Base-by-base conservation (phyloP, 2,888 invertebrate species). In the Heliconius charithonia region DNA sequence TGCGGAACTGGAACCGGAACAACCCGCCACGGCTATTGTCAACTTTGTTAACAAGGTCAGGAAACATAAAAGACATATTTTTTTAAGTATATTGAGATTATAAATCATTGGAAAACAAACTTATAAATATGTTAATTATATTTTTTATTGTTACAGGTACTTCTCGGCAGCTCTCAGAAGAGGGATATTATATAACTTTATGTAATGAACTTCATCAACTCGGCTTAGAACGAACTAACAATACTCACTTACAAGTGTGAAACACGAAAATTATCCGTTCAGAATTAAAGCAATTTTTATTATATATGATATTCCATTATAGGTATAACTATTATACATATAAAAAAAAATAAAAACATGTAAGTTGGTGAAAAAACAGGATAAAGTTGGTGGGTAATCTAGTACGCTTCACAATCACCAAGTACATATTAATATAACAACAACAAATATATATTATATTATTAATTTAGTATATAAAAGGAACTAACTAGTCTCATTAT, bases 11-110 rank as follows among this genome's bases (percentile, higher is more conserved):
- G 98, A 99, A 89, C 97, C 98, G 1, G 98, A 98, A 87, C 97
- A 97, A 85, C 99, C 99, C n/a, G 99, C 99, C 37, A 97, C 97
- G 65, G 99, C 99, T 76, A 99, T 99, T 88, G 98, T 99, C 85
- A 97, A 97, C 92, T 97, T 97, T 89, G 97, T 97, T 80, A 97
- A 97, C 87, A 97, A 97, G 95, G 97, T 97, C 85, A 56, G 51
- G 9, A 29, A 41, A 51, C 19, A 45, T 12, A 29, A 41, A 41
- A 41, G 7, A 41, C 9, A 13, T 37, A 10, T n/a, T 69, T 25
- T 67, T 25, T 62, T 12, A 62, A 10, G 10, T 12, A 12, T n/a
- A 12, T 25, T 12, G 6, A 25, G 1, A 25, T 25, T 27, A 13
- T 62, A 13, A n/a, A 62, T 62, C n/a, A n/a, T n/a, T 62, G 3